Evolutionary conservation across 2,888 invertebrate species (phyloP), one percentile per base, ranked within the genome.

Genomic region (Nomada flava): DNA sequence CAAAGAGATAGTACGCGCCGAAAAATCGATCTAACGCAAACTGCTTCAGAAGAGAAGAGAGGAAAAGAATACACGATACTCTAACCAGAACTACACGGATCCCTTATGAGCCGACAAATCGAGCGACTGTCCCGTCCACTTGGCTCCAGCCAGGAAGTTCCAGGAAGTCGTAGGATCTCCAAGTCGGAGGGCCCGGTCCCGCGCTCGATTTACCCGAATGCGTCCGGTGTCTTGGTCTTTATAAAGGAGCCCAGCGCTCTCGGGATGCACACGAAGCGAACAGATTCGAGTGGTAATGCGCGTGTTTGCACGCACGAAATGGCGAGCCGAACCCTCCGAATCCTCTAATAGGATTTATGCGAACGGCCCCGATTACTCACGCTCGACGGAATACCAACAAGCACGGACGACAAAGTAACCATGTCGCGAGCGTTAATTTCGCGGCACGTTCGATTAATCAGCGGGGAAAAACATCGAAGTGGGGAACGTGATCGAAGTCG

Each of bases 21-120:
- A 47, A 47, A 47, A 47, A 15, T 47, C 15, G 3, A 10, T 2
- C 47, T 47, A 10, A 11, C 47, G 15, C 15, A 13, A 47, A 47
- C 11, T 15, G 13, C 3, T 47, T 47, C 47, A 7, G 36, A 36
- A 36, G 47, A 13, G 47, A 13, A 47, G 13, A 1, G 47, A 3
- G 47, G 47, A 47, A 11, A 47, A 47, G 18, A 44, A 13, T 36
- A 5, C 9, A 2, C n/a, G 9, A 64, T 44, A 44, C 26, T 42
- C 53, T 20, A 15, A 18, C 36, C 50, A 20, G 64, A 15, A 20
- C 93, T 93, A 90, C 93, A 69, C 68, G 76, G 57, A n/a, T 71
- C 74, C 59, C 94, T 95, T 94, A 94, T 94, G 93, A 29, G 94
- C 94, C 94, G 94, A 93, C 94, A 94, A 95, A 95, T 95, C 94